A percentile compares a stretch with the other conserved stretches of the same genome.
phyloP scores from a whole-genome alignment of 1,140 invertebrate species.

The Sitobion miscanthi region DNA sequence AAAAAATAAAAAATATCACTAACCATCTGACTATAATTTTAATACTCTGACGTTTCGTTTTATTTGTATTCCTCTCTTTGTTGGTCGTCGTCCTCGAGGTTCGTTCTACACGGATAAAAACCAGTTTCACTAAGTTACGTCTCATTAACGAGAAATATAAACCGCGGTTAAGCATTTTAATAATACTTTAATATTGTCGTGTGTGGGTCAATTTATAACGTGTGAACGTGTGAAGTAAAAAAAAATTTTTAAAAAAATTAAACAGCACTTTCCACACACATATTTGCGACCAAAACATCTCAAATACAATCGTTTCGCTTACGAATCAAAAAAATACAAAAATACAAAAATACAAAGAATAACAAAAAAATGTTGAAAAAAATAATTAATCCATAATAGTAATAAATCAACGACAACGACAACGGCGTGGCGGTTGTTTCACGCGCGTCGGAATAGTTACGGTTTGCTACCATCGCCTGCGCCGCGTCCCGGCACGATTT shows the following conservation, averaged over 20 bases:
- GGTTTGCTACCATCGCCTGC: background rate
- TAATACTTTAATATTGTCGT: background rate
- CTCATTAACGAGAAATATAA: background rate
- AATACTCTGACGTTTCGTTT: background rate
- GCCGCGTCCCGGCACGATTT: background rate
- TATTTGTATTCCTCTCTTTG: background rate
- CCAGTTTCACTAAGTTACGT: background rate
- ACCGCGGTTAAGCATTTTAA: background rate
- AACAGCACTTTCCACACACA: background rate
- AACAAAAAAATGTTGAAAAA: background rate
- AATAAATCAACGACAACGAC: background rate
- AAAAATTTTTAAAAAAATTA: background rate
- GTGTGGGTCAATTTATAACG: background rate
- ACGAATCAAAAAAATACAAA: background rate
- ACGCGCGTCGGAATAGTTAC: background rate
- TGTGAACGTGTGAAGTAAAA: background rate
- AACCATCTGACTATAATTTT: background rate
- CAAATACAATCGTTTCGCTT: background rate
- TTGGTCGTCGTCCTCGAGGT: background rate
- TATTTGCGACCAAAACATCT: background rate
- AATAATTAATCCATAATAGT: constrained; percentile 3
- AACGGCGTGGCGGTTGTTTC: background rate
- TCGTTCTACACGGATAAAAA: background rate
- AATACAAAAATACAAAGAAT: background rate
- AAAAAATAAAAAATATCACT: background rate